Conservation (phyloP, 2,888 invertebrate species). For the Helicoverpa assulta region DNA sequence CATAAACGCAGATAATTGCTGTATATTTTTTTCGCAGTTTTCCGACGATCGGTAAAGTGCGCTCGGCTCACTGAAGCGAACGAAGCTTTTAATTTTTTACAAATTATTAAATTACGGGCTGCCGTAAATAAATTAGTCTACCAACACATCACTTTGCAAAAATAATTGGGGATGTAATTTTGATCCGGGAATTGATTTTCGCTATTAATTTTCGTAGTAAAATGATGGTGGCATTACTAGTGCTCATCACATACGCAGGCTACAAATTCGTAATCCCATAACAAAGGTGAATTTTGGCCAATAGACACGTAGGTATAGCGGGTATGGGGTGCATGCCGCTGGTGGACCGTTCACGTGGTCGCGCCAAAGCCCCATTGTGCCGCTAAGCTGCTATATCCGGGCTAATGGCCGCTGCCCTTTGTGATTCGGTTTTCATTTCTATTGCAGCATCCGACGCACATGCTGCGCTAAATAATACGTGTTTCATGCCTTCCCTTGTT, state of each 20-base stretch:
- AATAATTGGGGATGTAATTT: constrained; percentile 23
- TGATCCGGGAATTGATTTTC: neutral
- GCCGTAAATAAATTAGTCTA: constrained; percentile 18
- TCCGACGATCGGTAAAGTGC: constrained; percentile 3
- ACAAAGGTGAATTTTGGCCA: constrained; percentile 47
- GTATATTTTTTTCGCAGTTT: constrained; percentile 18
- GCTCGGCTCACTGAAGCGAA: neutral
- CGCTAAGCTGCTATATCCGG: constrained; percentile 70
- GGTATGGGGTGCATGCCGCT: constrained; percentile 27
- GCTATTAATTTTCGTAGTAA: neutral
- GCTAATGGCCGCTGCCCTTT: constrained; percentile 70
- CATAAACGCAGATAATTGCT: neutral
- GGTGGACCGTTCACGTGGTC: constrained; percentile 44
- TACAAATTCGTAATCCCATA: constrained; percentile 32
- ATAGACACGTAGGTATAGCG: constrained; percentile 19
- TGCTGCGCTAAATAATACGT: constrained; percentile 51
- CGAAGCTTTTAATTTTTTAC: constrained; percentile 16
- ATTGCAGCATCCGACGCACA: constrained; percentile 51
- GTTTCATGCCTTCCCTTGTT: constrained; percentile 5
- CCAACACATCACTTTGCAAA: constrained; percentile 1
- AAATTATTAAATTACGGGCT: constrained; percentile 1
- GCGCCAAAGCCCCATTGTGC: constrained; percentile 66
- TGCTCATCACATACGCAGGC: neutral
- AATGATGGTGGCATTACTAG: neutral
- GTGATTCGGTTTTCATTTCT: constrained; percentile 59